phyloP scores from a whole-genome alignment of 2,113 vertebrate species.

The Pteruthius melanotis region DNA sequence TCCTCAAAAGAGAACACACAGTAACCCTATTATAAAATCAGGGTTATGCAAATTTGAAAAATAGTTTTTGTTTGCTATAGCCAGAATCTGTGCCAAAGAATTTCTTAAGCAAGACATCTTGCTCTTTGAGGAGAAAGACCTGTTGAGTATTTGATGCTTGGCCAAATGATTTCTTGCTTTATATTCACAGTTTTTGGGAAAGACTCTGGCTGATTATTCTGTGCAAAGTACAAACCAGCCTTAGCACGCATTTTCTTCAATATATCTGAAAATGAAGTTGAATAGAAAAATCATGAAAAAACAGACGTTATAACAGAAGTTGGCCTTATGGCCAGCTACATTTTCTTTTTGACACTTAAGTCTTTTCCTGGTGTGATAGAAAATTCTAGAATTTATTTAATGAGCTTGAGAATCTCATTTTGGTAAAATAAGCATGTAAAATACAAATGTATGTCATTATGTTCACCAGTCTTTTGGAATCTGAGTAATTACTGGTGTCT shows the following conservation, averaged over 20 bases:
- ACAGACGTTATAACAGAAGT: slow-evolving; percentile 53
- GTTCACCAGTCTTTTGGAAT: slow-evolving; percentile 2
- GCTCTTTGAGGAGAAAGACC: slow-evolving; percentile 17
- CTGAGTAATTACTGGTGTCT: neutral
- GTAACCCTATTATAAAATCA: neutral
- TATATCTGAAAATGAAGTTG: slow-evolving; percentile 7
- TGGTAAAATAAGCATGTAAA: slow-evolving; percentile 13
- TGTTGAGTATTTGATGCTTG: slow-evolving; percentile 34
- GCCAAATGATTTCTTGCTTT: slow-evolving; percentile 57
- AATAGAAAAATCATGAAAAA: slow-evolving; percentile 10
- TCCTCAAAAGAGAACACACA: neutral
- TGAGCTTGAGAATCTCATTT: slow-evolving; percentile 21
- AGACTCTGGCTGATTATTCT: slow-evolving; percentile 25
- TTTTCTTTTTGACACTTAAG: slow-evolving; percentile 27
- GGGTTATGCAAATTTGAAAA: neutral
- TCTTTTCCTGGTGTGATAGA: neutral
- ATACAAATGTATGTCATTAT: neutral
- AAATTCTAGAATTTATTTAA: slow-evolving; percentile 51
- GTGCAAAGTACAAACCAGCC: slow-evolving; percentile 13
- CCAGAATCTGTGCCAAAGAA: neutral
- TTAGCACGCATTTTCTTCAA: neutral
- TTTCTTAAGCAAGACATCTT: slow-evolving; percentile 7
- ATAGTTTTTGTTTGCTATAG: neutral
- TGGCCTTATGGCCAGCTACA: slow-evolving; percentile 16
- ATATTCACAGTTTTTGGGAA: slow-evolving; percentile 48